phyloP scores from a whole-genome alignment of 2,113 vertebrate genomes.

The Podarcis raffonei region DNA sequence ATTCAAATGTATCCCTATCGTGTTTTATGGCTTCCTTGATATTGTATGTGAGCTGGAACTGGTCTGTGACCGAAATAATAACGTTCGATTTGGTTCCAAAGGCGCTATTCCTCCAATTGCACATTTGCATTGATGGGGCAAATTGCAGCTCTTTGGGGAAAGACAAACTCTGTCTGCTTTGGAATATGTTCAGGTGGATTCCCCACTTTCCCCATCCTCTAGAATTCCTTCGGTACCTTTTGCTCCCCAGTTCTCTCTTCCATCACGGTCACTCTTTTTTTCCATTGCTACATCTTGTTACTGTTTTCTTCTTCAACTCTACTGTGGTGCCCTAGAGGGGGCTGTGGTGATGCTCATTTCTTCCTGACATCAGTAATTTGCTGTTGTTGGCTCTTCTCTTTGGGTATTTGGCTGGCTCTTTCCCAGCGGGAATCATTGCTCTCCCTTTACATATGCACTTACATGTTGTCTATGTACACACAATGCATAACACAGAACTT shows the following conservation, averaged over 20 bases:
- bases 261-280: neutral
- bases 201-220: too few relatives aligned
- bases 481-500: neutral
- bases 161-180: neutral
- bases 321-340: slow-evolving; percentile 52
- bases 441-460: slow-evolving; percentile 19
- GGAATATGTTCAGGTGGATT: neutral
- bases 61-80: too few relatives aligned
- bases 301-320: slow-evolving; percentile 45
- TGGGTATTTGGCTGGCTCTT: slow-evolving; percentile 13
- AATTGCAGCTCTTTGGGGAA: neutral
- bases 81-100: too few relatives aligned
- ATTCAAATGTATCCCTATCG: too few relatives aligned
- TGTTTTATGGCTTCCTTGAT: too few relatives aligned
- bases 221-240: neutral
- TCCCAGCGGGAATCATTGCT: neutral
- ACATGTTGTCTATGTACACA: neutral
- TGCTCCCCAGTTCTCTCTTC: neutral
- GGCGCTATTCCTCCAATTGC: too few relatives aligned
- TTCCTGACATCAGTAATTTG: slow-evolving; percentile 43
- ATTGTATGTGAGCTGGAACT: too few relatives aligned
- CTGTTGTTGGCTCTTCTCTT: slow-evolving; percentile 39
- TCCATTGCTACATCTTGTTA: neutral
- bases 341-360: slow-evolving; percentile 45
- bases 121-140: neutral